A percentile compares a stretch with the other conserved stretches of the same genome.
These are phyloP conservation scores for Pitta sordida DNA, from an alignment of 2,113 vertebrate genomes.

Conservation along the genomic window DNA sequence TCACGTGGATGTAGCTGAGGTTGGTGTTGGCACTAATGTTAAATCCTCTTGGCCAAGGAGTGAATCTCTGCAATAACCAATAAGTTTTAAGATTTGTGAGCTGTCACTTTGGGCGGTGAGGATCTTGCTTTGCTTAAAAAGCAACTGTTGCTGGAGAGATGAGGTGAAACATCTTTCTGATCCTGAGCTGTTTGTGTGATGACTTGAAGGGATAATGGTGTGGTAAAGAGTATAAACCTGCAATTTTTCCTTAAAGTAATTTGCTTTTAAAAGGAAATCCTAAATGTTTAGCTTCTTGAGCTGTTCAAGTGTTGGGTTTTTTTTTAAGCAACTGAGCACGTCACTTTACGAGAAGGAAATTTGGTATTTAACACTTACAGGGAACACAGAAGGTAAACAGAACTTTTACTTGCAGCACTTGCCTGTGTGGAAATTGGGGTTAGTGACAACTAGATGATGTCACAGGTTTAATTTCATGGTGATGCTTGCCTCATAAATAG, in stretches of 20 bases:
- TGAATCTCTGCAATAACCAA: neutral
- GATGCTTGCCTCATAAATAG: neutral
- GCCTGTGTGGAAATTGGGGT: neutral
- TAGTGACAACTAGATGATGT: neutral
- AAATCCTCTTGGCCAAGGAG: neutral
- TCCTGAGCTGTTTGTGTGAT: neutral
- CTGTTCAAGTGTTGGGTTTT: neutral
- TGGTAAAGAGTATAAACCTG: neutral
- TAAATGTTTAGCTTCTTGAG: neutral
- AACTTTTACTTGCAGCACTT: neutral
- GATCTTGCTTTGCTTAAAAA: neutral
- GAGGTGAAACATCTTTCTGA: neutral
- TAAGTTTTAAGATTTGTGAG: neutral
- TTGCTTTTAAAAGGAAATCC: neutral
- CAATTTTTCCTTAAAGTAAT: neutral
- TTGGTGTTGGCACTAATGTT: neutral
- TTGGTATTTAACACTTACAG: neutral
- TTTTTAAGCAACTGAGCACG: neutral
- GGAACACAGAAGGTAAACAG: neutral
- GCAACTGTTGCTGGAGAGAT: neutral
- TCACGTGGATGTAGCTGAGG: neutral
- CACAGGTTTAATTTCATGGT: neutral
- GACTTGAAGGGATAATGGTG: neutral
- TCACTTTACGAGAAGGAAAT: neutral
- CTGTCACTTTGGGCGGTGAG: accelerated